A percentile compares a stretch with the other conserved stretches of the same genome.
These are phyloP conservation scores for Catharus ustulatus DNA, from an alignment of 2,797 vertebrate species.

Conservation along the genomic window DNA sequence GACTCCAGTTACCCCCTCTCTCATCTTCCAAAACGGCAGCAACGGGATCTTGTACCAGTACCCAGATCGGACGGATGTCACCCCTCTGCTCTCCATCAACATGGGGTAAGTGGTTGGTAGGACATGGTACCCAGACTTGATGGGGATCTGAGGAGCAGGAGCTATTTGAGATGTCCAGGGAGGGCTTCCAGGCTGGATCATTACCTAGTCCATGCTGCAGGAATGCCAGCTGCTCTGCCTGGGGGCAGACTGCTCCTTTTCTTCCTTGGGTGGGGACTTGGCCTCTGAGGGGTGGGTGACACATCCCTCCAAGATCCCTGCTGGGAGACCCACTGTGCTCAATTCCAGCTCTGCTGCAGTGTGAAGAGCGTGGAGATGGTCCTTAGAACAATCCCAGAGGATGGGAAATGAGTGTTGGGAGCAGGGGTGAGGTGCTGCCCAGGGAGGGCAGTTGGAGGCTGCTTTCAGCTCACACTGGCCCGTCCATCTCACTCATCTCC, in stretches of 20 bases:
- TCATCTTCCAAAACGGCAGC: slow-evolving; percentile 69
- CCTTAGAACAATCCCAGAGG: background rate
- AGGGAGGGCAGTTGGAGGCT: background rate
- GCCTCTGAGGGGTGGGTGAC: background rate
- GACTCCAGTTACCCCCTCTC: background rate
- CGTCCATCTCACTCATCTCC: background rate
- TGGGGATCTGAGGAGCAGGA: background rate
- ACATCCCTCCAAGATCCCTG: rapidly evolving
- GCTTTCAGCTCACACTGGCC: background rate
- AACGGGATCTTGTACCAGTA: slow-evolving; percentile 94
- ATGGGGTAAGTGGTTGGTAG: slow-evolving; percentile 87
- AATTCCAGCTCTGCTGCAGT: rapidly evolving
- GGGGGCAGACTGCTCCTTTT: background rate
- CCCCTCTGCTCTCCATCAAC: slow-evolving; percentile 89
- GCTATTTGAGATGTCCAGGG: background rate
- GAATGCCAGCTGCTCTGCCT: background rate
- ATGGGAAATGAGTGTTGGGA: background rate
- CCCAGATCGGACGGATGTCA: slow-evolving; percentile 87
- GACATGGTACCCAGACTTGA: rapidly evolving
- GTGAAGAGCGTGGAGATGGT: background rate
- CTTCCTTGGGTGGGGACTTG: background rate
- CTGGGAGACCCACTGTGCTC: background rate
- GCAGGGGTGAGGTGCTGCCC: background rate
- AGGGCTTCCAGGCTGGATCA: background rate
- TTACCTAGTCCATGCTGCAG: rapidly evolving